Evolutionary conservation across 2,113 vertebrate genomes (phyloP), one percentile per base, ranked within the genome.

Genomic region (Taurulus bubalis): DNA sequence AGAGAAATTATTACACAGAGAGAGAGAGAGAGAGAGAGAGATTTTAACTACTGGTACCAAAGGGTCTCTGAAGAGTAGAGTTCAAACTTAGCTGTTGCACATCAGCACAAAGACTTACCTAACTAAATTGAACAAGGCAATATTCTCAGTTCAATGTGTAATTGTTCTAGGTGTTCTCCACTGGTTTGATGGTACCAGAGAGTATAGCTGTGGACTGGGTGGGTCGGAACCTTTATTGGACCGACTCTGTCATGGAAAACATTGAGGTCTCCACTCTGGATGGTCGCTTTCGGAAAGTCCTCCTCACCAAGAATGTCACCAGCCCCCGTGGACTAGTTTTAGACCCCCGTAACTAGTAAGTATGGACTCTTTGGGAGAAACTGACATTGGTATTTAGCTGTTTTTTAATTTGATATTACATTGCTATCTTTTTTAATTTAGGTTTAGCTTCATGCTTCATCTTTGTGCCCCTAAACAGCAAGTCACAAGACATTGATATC

Each of bases 201-300:
- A 94, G 34, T 66, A 87, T 95, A 80, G 94, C 94, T 40, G 93
- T 95, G 66, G 94, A 95, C 85, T 95, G 94, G 94, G 93, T 92
- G 18, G 94, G 75, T 58, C 89, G 93, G 8, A 95, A 95, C 83
- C 89, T 95, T 55, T 95, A 95, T 28, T 95, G 94, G 94, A 90
- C 91, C 0, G 94, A 95, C 87, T 94, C 90, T 22, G 88, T 92
- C 30, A 85, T 93, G 92, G 93, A 95, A 80, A 94, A 90, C 85
- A 94, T 95, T 71, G 94, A 95, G 68, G 94, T 95, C 4, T 91
- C 94, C n/a, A 94, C 94, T 47, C 84, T 95, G 65, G 94, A 95
- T 3, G 94, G 94, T 22, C 87, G 45, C 38, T 95, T 87, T 80
- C 85, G 91, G 18, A 95, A 95, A 74, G 89, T 94, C 40, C 92